Base-by-base conservation (phyloP, 2,888 invertebrate genomes). In the Sarcophaga subvicina region DNA sequence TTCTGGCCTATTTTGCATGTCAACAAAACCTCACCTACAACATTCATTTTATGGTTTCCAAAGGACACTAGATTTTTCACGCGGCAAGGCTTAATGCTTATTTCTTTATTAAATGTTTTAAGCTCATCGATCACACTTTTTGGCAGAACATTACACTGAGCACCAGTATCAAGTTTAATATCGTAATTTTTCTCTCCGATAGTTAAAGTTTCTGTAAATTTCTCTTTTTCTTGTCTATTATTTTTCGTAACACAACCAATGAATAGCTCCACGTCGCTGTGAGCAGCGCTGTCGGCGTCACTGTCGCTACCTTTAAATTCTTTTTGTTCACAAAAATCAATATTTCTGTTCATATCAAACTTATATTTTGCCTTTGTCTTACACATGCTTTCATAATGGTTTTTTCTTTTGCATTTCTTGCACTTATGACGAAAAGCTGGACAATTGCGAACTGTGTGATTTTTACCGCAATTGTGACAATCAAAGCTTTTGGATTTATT, bases 21-120 rank as follows among this genome's bases (percentile, higher is more conserved):
- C 2, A 22, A 45, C 6, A 63, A 17, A 20, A 45, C 25, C 79
- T 59, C n/a, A n/a, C n/a, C 79, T 59, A 80, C 5, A 27, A 27
- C 27, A 3, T 27, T 27, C 27, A 27, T 27, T 27, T 27, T 27
- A 27, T 27, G 27, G 22, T 66, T 66, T 2, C 66, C 59, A 77
- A 67, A 59, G 17, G 76, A 77, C 11, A 66, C 66, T 12, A 77
- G 14, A 59, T 67, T n/a, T 67, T n/a, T 77, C n/a, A 72, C 64
- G 1, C 17, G 20, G 3, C 22, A 60, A 20, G 77, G 69, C 6
- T 49, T 25, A 17, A 69, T 47, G n/a, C 22, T 47, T n/a, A 25
- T 60, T 25, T 11, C 14, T 25, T 62, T 69, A 37, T 69, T 78
- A 10, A 49, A 47, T 3, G 22, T 69, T n/a, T 47, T 2, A 49